Base-by-base conservation (phyloP, 1,140 invertebrate species). In the Drosophila nasuta region DNA sequence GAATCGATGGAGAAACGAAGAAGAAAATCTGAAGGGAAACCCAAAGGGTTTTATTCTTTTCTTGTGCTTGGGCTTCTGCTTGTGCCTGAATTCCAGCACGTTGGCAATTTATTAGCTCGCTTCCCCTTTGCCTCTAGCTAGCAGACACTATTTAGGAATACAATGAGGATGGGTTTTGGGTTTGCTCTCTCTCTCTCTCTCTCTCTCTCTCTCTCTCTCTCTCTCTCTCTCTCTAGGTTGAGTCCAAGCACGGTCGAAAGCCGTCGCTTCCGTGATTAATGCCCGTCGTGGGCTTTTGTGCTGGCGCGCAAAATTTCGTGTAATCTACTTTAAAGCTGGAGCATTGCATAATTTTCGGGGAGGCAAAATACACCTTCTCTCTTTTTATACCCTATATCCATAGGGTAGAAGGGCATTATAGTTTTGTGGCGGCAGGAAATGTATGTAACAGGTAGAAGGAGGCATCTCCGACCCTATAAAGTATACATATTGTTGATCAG, bases 281-380 rank as follows among this genome's bases (percentile, higher is more conserved):
- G 83, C 80, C 85, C 83, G 77, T 88, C 81, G 85, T 89, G 83
- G 83, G 83, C 85, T 89, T 87, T 82, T 89, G 83, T 87, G 82
- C 85, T 62, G 58, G 74, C 68, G 74, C 58, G 67, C 74, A 68
- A 80, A 89, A 88, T 88, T 76, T 88, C 74, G 77, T 83, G 83
- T 88, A 88, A 88, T 88, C 83, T 88, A 88, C 83, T 88, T 88
- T 88, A 89, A 88, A 83, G 85, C 85, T 73, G 57, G 75, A 79
- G 67, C 81, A 78, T 88, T 88, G 85, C 85, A 88, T 88, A 88
- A 88, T 88, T 88, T 86, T 71, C 20, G 66, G 13, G n/a, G 15
- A 10, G 8, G 1, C 7, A 38, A 10, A 25, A 25, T 25, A 25
- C 20, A 25, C 20, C 20, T 25, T 25, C 3, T 25, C 20, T 25